Evolutionary conservation across 2,888 invertebrate species (phyloP).

Genomic region (Hypolimnas misippus): DNA sequence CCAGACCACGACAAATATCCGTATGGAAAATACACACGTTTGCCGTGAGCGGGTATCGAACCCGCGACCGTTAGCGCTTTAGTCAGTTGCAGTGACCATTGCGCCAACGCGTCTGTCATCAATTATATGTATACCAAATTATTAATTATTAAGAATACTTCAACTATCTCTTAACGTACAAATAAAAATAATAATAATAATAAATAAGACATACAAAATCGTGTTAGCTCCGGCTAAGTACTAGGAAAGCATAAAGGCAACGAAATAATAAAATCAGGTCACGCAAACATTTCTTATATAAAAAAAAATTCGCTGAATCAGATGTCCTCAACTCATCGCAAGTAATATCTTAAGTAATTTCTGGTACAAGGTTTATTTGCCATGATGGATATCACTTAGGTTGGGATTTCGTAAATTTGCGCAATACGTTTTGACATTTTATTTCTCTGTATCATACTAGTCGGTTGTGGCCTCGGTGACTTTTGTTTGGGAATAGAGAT

Average conservation of each 20-base stretch:
- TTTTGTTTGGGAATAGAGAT: too few species aligned
- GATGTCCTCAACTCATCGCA: slow-evolving; percentile 19
- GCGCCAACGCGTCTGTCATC: too few species aligned
- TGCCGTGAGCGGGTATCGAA: too few species aligned
- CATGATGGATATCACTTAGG: slow-evolving; percentile 16
- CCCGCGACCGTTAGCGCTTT: too few species aligned
- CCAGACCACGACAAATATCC: too few species aligned
- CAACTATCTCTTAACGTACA: too few species aligned
- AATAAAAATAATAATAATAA: slow-evolving; percentile 4
- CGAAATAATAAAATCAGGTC: not conserved
- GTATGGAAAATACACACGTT: too few species aligned
- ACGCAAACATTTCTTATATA: not conserved
- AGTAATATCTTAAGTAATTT: slow-evolving; percentile 17
- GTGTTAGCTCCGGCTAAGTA: not conserved
- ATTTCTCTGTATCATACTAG: too few species aligned
- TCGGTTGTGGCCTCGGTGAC: too few species aligned
- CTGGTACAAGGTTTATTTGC: slow-evolving; percentile 26
- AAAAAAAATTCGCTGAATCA: slow-evolving; percentile 14
- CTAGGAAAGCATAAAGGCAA: not conserved
- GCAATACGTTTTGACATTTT: not conserved
- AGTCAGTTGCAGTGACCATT: too few species aligned
- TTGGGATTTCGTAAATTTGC: slow-evolving; percentile 1
- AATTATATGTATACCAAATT: too few species aligned
- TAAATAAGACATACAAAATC: not conserved
- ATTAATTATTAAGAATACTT: too few species aligned